Evolutionary conservation across 2,113 vertebrate genomes (phyloP), one percentile per base, ranked within the genome.

Genomic region (Amblyornis subalaris): DNA sequence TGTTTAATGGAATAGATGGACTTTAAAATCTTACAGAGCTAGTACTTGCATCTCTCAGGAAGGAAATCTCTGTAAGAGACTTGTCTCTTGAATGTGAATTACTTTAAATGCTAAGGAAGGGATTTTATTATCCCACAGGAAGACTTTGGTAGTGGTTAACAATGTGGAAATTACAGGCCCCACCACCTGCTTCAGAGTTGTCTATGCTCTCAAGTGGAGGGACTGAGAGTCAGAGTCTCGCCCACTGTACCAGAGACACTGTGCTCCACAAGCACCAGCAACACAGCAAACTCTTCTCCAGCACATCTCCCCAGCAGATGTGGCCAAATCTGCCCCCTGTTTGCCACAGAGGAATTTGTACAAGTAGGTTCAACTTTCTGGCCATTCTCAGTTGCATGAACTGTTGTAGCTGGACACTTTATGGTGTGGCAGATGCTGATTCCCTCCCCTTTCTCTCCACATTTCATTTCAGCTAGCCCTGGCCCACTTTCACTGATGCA

Each of bases 131-230:
- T 60, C 24, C 38, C 44, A 11, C 26, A 36, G 57, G n/a, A 78
- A 91, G 36, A 33, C 12, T 50, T 77, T 19, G 16, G 20, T 15
- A 76, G 10, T 61, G 28, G 22, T 38, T 67, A 55, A 53, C 14
- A 26, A 7, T 31, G 44, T 50, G 51, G 70, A 91, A 81, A 74
- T 64, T 29, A 51, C 24, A 82, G 55, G 25, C 15, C 42, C 9
- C 2, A 26, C 16, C 0, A 0, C 57, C 6, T 51, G 23, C 12
- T 67, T 85, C 65, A 0, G 1, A 48, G 22, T 5, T 57, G 10
- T 44, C 7, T 55, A 0, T 78, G 14, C 24, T 48, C 48, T 36
- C 29, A 85, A 51, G 51, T 14, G 23, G 35, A 55, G 20, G 8
- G 15, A 36, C 15, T n/a, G 40, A 88, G 28, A 18, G 53, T 23